Evolutionary conservation across 2,113 vertebrate species (phyloP), one percentile per base, ranked within the genome.

Genomic region (Cephalopterus ornatus): DNA sequence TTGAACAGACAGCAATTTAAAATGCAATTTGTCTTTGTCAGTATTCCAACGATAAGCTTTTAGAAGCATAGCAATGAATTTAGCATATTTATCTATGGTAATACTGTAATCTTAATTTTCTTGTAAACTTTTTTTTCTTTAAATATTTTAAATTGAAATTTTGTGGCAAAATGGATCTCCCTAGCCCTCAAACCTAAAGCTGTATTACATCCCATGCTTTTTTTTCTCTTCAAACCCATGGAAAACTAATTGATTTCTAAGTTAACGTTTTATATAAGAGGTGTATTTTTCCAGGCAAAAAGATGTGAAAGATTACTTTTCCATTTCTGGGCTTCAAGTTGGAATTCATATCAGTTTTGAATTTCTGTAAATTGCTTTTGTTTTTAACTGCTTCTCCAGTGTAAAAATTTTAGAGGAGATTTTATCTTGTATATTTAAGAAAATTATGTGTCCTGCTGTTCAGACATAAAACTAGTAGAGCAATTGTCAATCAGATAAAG

Each of bases 401-500:
- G 71, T 20, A 70, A 80, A 88, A 74, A 59, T 6, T 73, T 80
- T 86, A 67, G 76, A 91, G 58, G 37, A 85, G 20, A 74, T 74
- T 93, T 87, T 50, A 81, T 80, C 82, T 86, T 88, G 8, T 61
- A 83, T 32, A 32, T 83, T 93, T 53, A 70, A 74, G 85, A 70
- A 88, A 88, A 92, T 70, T 0, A 14, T 76, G 49, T 47, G n/a
- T 50, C 65, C 62, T 55, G 55, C 55, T 74, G 72, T 35, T 88
- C 63, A 95, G 65, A 67, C 33, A 35, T 77, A 89, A 85, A 74
- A 78, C 73, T 55, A 39, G 59, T 20, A 80, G 18, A 83, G 41
- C 55, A 88, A 93, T 73, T 77, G 72, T 92, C 67, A 88, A 83
- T 68, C 82, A 92, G 28, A 66, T 52, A 26, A 95, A 85, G 71